Base-by-base conservation (phyloP, 2,888 invertebrate genomes). In the Drosophila birchii region DNA sequence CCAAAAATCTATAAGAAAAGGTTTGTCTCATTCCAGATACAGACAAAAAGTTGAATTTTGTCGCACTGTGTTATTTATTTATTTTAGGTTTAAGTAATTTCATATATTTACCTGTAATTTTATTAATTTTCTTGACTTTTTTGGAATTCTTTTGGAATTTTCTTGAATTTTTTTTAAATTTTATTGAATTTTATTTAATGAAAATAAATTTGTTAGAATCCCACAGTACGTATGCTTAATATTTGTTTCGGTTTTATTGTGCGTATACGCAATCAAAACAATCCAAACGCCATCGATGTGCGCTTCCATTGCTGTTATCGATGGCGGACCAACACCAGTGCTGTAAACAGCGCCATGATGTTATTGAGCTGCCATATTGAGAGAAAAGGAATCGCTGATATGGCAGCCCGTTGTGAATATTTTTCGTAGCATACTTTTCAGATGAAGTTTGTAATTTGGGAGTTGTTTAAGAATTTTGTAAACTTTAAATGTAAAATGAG, bases 181-280 rank as follows among this genome's bases (percentile, higher is more conserved):
- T 32, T 49, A 14, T 20, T 12, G 4, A 0, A 20, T 32, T 20
- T 14, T 20, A 14, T 32, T 32, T 7, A 14, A 2, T 18, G 3
- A 8, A 14, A 32, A 14, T 20, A 32, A 32, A 3, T 32, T 20
- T 9, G 5, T 3, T 14, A 3, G 4, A 32, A 32, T 16, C 18
- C 57, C 57, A 43, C 61, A 34, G 34, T 61, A 5, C 61, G 61
- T 47, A 60, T 63, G 7, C 32, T 63, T 39, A 32, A 39, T 39
- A 39, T 36, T 36, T 6, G 12, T 45, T 45, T 29, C 23, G 12
- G n/a, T 11, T 14, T 58, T 45, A 14, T 12, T n/a, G 26, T 64
- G 39, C 64, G 64, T 64, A 64, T 64, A 64, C 63, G 62, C n/a
- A 32, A 49, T 64, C 45, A 26, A 58, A 58, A 23, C 45, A 58